These are phyloP conservation scores for Acronicta psi DNA, from an alignment of 2,888 invertebrate species.

Conservation along the genomic window DNA sequence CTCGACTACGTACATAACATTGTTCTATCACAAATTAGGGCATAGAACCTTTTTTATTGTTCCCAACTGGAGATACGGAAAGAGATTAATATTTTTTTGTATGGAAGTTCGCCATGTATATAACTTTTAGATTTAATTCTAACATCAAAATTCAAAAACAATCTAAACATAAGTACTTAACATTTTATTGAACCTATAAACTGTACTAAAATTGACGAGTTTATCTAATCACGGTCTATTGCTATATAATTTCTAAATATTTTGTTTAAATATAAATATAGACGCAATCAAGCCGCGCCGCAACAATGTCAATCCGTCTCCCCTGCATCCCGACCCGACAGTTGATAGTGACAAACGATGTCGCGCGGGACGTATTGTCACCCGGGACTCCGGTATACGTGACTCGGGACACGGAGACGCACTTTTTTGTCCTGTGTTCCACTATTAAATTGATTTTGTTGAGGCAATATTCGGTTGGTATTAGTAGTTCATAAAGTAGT, in stretches of 20 bases:
- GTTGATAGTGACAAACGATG: conserved; percentile 71
- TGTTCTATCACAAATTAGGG: conserved; percentile 32
- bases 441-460: conserved; percentile 11
- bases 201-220: no score
- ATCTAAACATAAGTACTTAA: no score
- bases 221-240: no score
- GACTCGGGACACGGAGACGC: conserved; percentile 59
- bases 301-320: conserved; percentile 33
- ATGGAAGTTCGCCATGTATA: no score
- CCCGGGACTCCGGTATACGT: conserved; percentile 65
- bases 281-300: conserved; percentile 15
- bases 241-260: no score
- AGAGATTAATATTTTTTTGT: background rate
- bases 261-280: background rate
- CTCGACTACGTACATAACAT: conserved; percentile 18
- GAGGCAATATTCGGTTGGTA: conserved; percentile 9
- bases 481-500: background rate
- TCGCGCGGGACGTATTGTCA: conserved; percentile 46
- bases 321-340: conserved; percentile 44
- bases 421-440: conserved; percentile 18
- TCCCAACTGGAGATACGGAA: background rate
- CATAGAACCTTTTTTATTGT: conserved; percentile 14
- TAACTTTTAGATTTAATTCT: no score
- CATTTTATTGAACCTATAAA: no score
- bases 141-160: no score